Conservation (phyloP, 2,113 vertebrate genomes). For the Hylia prasina region DNA sequence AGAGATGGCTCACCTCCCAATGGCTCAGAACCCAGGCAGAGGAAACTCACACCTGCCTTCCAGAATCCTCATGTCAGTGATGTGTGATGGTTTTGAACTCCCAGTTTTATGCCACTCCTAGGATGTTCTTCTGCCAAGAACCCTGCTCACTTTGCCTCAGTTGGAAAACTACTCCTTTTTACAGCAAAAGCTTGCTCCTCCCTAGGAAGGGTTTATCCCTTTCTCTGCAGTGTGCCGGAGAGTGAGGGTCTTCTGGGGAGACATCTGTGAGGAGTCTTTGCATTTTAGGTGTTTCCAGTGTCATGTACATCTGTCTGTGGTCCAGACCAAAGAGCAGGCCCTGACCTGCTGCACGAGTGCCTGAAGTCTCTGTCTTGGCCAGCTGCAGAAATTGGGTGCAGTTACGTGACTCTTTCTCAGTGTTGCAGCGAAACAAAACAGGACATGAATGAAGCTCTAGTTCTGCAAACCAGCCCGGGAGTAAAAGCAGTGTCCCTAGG, state of each 20-base stretch:
- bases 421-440: slow-evolving; percentile 17
- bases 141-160: not conserved
- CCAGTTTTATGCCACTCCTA: not conserved
- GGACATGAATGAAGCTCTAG: not conserved
- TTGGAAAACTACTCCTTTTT: not conserved
- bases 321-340: not conserved
- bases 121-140: not conserved
- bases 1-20: not conserved
- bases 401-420: not conserved
- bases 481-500: not conserved
- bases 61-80: not conserved
- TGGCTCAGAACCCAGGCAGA: not conserved
- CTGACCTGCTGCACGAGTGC: not conserved
- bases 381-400: not conserved
- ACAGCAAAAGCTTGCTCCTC: not conserved
- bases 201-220: not conserved
- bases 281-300: not conserved
- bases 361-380: not conserved
- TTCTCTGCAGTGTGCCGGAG: not conserved
- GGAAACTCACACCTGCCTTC: not conserved
- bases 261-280: not conserved
- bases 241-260: not conserved
- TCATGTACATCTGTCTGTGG: not conserved
- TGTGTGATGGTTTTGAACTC: not conserved
- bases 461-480: slow-evolving; percentile 4